These are phyloP conservation scores for Porites divaricata DNA, from an alignment of 92 coral and sea anemone species.

Conservation along the genomic window DNA sequence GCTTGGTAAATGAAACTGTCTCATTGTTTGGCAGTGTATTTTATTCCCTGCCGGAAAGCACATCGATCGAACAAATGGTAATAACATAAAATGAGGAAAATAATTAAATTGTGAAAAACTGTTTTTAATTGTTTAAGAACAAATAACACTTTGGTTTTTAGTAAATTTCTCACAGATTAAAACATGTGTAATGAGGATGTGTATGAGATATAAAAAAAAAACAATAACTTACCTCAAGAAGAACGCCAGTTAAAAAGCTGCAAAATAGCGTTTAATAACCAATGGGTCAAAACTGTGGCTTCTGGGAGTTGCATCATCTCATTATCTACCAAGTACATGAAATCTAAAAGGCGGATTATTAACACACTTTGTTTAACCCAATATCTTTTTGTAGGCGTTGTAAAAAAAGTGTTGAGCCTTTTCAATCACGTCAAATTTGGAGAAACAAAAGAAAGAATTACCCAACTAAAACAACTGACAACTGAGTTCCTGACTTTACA, in stretches of 20 bases:
- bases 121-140: conserved; percentile 4
- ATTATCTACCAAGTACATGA: neutral
- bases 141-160: neutral
- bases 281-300: no score
- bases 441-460: neutral
- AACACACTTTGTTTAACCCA: neutral
- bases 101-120: conserved; percentile 14
- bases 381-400: neutral
- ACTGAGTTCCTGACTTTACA: conserved; percentile 5
- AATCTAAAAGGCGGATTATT: neutral
- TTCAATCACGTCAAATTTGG: conserved; percentile 2
- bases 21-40: conserved; percentile 1
- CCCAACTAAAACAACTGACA: conserved; percentile 13
- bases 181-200: neutral
- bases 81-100: conserved; percentile 15
- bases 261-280: no score
- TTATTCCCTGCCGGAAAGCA: conserved; percentile 5
- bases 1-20: conserved; percentile 40
- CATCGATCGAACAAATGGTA: conserved; percentile 31
- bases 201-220: neutral
- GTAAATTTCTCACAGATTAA: neutral
- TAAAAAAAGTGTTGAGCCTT: neutral
- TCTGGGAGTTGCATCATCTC: no score
- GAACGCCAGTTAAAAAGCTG: no score
- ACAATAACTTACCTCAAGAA: no score